phyloP scores from a whole-genome alignment of 2,113 vertebrate genomes.

The Forbesichthys papilliferus region DNA sequence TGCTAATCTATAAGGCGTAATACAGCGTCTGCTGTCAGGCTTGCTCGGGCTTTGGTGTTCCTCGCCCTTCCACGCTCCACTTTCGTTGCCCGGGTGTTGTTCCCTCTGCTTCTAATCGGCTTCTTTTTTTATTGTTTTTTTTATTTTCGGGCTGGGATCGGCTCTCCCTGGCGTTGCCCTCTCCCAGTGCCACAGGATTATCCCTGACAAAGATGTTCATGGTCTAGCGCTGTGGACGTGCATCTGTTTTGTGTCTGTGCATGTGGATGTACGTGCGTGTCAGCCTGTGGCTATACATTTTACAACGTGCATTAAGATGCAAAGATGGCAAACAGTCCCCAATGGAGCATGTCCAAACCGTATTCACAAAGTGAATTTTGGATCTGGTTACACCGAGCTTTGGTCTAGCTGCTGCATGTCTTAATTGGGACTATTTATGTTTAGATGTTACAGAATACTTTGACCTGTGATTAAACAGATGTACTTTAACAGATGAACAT shows the following conservation, averaged over 20 bases:
- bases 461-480: no score
- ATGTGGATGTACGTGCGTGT: not conserved
- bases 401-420: no score
- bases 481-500: no score
- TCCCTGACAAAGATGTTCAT: slow-evolving; percentile 59
- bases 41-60: slow-evolving; percentile 52
- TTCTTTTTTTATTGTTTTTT: slow-evolving; percentile 41
- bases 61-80: slow-evolving; percentile 40
- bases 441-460: no score
- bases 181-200: slow-evolving; percentile 61
- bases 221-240: slow-evolving; percentile 30
- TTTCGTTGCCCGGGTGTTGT: slow-evolving; percentile 57
- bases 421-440: no score
- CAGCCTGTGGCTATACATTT: not conserved
- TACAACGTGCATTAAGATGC: no score
- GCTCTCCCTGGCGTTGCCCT: slow-evolving; percentile 64
- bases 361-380: no score
- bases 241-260: slow-evolving; percentile 19
- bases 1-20: slow-evolving; percentile 45
- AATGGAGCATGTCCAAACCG: no score
- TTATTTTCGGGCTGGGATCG: slow-evolving; percentile 61
- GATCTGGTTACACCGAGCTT: no score
- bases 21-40: slow-evolving; percentile 55
- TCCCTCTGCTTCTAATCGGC: slow-evolving; percentile 67
- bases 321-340: no score